A percentile compares a stretch with the other conserved stretches of the same genome.
Evolutionary conservation across 2,888 invertebrate genomes (phyloP).

Genomic region (Erebia aethiops): DNA sequence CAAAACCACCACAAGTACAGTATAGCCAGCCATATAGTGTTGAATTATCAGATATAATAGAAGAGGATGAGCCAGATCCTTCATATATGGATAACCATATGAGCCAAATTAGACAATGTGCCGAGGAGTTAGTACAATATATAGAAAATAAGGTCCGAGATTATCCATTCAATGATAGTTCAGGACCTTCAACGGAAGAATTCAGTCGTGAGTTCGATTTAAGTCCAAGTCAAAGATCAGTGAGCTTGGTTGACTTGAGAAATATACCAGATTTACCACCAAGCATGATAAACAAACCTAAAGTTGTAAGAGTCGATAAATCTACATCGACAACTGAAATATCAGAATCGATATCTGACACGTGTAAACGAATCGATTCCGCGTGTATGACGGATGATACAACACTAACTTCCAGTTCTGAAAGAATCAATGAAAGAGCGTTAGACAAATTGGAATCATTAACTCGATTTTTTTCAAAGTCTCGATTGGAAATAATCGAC

Average conservation of each 20-base stretch:
- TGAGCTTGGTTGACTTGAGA: conserved; percentile 72
- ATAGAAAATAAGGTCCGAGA: conserved; percentile 64
- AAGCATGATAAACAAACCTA: conserved; percentile 72
- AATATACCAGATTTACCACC: conserved; percentile 74
- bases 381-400: conserved; percentile 74
- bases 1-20: conserved; percentile 63
- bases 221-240: conserved; percentile 63
- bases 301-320: conserved; percentile 67
- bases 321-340: conserved; percentile 75
- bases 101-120: conserved; percentile 53
- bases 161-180: conserved; percentile 52
- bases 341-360: conserved; percentile 66
- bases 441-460: conserved; percentile 73
- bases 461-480: conserved; percentile 73
- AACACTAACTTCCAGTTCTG: conserved; percentile 58
- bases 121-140: conserved; percentile 64
- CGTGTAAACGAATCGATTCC: conserved; percentile 65
- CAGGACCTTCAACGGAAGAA: conserved; percentile 55
- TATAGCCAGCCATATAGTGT: conserved; percentile 65
- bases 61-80: conserved; percentile 74
- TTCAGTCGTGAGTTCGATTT: conserved; percentile 63
- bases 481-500: conserved; percentile 75
- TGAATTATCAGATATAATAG: conserved; percentile 73
- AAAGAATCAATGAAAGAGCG: conserved; percentile 61
- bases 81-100: conserved; percentile 64